Percentiles rank a stretch among this genome's conserved stretches.
phyloP scores from a whole-genome alignment of 2,113 vertebrate genomes.

The Bungarus multicinctus region DNA sequence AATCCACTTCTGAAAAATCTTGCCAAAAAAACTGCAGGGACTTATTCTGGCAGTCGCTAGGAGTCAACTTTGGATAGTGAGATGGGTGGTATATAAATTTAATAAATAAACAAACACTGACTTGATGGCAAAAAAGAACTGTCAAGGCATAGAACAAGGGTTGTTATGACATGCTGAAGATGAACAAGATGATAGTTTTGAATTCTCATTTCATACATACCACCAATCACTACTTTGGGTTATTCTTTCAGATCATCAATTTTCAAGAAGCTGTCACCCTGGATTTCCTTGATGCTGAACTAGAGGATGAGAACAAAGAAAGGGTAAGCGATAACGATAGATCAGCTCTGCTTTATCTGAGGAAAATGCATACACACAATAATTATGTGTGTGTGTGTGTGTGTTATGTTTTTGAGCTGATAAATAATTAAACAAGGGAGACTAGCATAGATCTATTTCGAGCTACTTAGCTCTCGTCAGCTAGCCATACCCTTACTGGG shows the following conservation, averaged over 20 bases:
- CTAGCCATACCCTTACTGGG: too few relatives aligned
- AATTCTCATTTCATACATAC: background rate
- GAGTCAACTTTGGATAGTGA: background rate
- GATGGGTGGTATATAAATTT: background rate
- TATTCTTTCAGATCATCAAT: slow-evolving; percentile 83
- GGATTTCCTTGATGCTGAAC: slow-evolving; percentile 95
- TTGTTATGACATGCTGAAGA: background rate
- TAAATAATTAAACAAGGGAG: too few relatives aligned
- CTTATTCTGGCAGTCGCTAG: background rate
- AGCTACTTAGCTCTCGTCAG: too few relatives aligned
- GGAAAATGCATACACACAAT: background rate
- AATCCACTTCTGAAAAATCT: background rate
- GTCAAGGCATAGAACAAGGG: background rate
- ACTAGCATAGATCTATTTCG: too few relatives aligned
- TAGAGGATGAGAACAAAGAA: slow-evolving; percentile 92
- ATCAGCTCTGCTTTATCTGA: background rate
- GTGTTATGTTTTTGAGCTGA: too few relatives aligned
- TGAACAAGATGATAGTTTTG: background rate
- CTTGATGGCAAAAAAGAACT: background rate
- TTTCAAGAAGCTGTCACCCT: slow-evolving; percentile 94
- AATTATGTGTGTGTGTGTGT: too few relatives aligned
- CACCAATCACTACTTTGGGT: slow-evolving; percentile 5
- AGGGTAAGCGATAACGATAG: slow-evolving; percentile 71
- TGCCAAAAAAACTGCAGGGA: background rate
- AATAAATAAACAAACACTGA: background rate